phyloP scores from a whole-genome alignment of 2,888 invertebrate genomes.

The Schizotus pectinicornis region DNA sequence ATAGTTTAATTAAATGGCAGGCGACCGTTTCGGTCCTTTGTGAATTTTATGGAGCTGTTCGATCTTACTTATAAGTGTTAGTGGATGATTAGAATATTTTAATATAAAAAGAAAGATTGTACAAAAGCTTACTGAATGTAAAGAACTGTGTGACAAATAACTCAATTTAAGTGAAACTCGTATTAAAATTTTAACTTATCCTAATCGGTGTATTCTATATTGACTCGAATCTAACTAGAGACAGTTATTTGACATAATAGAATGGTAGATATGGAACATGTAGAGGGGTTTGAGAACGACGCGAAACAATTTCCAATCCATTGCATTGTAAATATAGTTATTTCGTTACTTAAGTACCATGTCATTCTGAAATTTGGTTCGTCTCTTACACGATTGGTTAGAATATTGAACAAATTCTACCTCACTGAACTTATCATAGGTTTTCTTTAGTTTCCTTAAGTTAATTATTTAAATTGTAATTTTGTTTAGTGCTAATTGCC shows the following conservation, averaged over 20 bases:
- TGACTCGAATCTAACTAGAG: slow-evolving; percentile 26
- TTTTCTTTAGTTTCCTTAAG: slow-evolving; percentile 42
- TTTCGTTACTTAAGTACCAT: slow-evolving; percentile 36
- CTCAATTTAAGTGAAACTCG: slow-evolving; percentile 5
- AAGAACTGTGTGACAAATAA: slow-evolving; percentile 45
- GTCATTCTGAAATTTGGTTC: slow-evolving; percentile 27
- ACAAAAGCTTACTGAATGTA: slow-evolving; percentile 51
- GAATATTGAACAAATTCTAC: slow-evolving; percentile 55
- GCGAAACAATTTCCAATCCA: slow-evolving; percentile 54
- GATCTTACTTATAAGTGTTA: slow-evolving; percentile 54
- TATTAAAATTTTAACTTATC: slow-evolving; percentile 42
- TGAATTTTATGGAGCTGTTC: slow-evolving; percentile 39
- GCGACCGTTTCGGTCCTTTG: neutral
- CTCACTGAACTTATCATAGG: slow-evolving; percentile 50
- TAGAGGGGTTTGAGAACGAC: slow-evolving; percentile 35
- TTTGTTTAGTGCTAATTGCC: slow-evolving; percentile 44
- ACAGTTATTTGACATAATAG: slow-evolving; percentile 39
- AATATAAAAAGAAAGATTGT: slow-evolving; percentile 42
- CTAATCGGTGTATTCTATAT: slow-evolving; percentile 52
- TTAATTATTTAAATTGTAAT: slow-evolving; percentile 42
- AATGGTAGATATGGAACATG: slow-evolving; percentile 51
- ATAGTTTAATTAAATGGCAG: slow-evolving; percentile 42
- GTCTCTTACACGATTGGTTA: slow-evolving; percentile 40
- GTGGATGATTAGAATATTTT: slow-evolving; percentile 56
- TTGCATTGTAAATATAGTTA: slow-evolving; percentile 49